Evolutionary conservation across 2,113 vertebrate genomes (phyloP).

Genomic region (Lathamus discolor): DNA sequence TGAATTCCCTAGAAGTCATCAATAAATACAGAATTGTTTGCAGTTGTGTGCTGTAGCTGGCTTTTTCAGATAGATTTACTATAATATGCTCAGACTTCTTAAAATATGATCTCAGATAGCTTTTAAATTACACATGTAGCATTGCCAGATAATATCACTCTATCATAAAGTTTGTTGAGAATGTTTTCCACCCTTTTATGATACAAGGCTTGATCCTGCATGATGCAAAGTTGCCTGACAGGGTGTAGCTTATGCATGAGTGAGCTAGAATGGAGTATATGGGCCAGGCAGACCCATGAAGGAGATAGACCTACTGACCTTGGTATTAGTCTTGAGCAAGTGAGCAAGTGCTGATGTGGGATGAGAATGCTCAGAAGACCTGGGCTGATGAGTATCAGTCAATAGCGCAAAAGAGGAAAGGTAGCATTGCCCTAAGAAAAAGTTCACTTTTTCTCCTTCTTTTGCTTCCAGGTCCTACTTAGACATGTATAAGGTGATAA

Average conservation of each 20-base stretch:
- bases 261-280: background rate
- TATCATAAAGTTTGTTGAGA: background rate
- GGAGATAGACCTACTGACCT: background rate
- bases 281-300: background rate
- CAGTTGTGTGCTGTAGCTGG: background rate
- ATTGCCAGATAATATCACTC: background rate
- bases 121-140: background rate
- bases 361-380: background rate
- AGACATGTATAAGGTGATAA: slow-evolving; percentile 97
- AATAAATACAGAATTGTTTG: background rate
- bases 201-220: background rate
- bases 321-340: background rate
- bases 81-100: background rate
- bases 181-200: background rate
- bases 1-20: background rate
- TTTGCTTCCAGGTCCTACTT: slow-evolving; percentile 88
- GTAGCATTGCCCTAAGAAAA: background rate
- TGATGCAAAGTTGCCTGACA: background rate
- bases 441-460: background rate
- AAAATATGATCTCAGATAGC: background rate
- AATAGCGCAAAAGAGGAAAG: background rate
- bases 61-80: background rate
- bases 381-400: background rate
- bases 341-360: background rate
- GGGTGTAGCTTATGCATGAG: background rate